Base-by-base conservation (phyloP, 1,140 invertebrate genomes). In the Steinernema khuongi region DNA sequence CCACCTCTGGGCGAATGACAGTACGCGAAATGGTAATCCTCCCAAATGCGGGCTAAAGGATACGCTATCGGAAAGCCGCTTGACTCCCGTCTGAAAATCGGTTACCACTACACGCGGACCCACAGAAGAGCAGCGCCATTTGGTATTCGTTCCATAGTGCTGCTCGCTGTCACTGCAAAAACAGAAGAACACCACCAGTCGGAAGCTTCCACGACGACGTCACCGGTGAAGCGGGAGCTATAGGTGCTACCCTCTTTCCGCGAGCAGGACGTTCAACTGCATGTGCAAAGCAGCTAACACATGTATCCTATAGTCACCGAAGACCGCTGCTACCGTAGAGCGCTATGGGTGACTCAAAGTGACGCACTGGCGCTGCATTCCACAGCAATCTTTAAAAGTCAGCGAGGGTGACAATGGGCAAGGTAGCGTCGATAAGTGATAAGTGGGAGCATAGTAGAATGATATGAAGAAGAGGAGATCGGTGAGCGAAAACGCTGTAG, bases 201-300 rank as follows among this genome's bases (percentile, higher is more conserved):
- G 50, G 50, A 60, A 60, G 50, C 50, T 60, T 60, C 50, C 50
- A 60, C 22, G 4, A 60, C 50, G 50, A 60, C 50, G 50, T 60
- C 50, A 60, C 19, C n/a, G 19, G n/a, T 41, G 50, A 7, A 60
- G 19, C 50, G 26, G 7, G 14, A 60, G 50, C 11, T 14, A 22
- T n/a, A n/a, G n/a, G n/a, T n/a, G n/a, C n/a, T n/a, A n/a, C n/a
- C n/a, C n/a, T n/a, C n/a, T n/a, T n/a, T n/a, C n/a, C n/a, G n/a
- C n/a, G n/a, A n/a, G n/a, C n/a, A n/a, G n/a, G n/a, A n/a, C n/a
- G n/a, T n/a, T n/a, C n/a, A n/a, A n/a, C n/a, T n/a, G n/a, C n/a
- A n/a, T n/a, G n/a, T n/a, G n/a, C n/a, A n/a, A n/a, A n/a, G n/a
- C n/a, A n/a, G n/a, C n/a, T n/a, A n/a, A n/a, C n/a, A n/a, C n/a